Evolutionary conservation across 30 jellyfish, hydroid and myxozoan species (phyloP).

Genomic region (Hydractinia echinata): DNA sequence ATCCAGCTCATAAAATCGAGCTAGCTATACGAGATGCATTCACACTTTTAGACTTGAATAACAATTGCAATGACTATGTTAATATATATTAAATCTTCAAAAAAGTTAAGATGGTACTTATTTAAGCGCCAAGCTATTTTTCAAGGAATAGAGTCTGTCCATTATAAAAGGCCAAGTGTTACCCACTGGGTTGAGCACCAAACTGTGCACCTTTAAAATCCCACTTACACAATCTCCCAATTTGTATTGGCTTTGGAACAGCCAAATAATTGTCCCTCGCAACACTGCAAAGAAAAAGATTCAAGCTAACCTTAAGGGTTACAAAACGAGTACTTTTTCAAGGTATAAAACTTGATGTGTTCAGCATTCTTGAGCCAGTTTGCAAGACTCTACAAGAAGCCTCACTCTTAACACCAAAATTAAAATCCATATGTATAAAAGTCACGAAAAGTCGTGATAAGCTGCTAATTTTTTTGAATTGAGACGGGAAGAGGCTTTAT

Average conservation of each 20-base stretch:
- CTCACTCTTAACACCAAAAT: background rate
- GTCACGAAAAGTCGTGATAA: background rate
- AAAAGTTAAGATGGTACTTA: background rate
- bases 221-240: background rate
- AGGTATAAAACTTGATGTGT: background rate
- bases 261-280: background rate
- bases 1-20: conserved; percentile 19
- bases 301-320: background rate
- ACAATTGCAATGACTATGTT: background rate
- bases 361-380: background rate
- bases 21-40: background rate
- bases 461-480: background rate
- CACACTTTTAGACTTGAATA: background rate
- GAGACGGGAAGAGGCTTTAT: background rate
- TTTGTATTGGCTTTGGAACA: background rate
- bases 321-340: background rate
- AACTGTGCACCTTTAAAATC: background rate
- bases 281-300: background rate
- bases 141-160: background rate
- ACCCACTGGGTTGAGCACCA: background rate
- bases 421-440: background rate
- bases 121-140: background rate
- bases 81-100: conserved; percentile 2
- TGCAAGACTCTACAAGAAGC: background rate
- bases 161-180: background rate